Evolutionary conservation across 1,140 invertebrate genomes (phyloP).

Genomic region (Macrobrachium nipponense): DNA sequence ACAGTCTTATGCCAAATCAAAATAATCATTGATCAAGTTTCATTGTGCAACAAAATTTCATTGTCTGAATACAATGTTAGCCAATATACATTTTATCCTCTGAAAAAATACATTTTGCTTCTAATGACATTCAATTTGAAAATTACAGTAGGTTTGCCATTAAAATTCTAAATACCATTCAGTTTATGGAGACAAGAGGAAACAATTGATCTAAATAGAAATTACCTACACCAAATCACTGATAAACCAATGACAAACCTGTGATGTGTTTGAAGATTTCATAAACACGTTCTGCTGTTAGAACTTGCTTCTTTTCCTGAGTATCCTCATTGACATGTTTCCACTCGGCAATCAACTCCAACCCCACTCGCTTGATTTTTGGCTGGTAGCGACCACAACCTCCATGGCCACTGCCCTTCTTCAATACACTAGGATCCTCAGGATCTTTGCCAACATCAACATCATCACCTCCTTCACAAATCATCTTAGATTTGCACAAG

Average conservation of each 20-base stretch:
- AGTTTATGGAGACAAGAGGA: too few relatives aligned
- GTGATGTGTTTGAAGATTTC: slow-evolving; percentile 97
- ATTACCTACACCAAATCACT: too few relatives aligned
- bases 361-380: slow-evolving; percentile 86
- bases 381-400: slow-evolving; percentile 84
- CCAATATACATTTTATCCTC: too few relatives aligned
- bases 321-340: slow-evolving; percentile 98
- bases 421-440: slow-evolving; percentile 63
- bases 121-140: too few relatives aligned
- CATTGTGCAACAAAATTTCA: too few relatives aligned
- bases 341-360: slow-evolving; percentile 97
- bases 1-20: too few relatives aligned
- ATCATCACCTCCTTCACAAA: slow-evolving; percentile 98
- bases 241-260: slow-evolving; percentile 45
- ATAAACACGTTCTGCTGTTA: slow-evolving; percentile 95
- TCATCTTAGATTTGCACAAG: slow-evolving; percentile 96
- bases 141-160: too few relatives aligned
- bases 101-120: too few relatives aligned
- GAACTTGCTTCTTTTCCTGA: slow-evolving; percentile 92
- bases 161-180: too few relatives aligned
- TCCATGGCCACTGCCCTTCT: slow-evolving; percentile 54
- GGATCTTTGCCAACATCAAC: slow-evolving; percentile 77
- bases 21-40: too few relatives aligned
- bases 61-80: too few relatives aligned
- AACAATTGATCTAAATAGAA: too few relatives aligned